Evolutionary conservation across 1,140 invertebrate species (phyloP).

Genomic region (Drosophila pallidifrons): DNA sequence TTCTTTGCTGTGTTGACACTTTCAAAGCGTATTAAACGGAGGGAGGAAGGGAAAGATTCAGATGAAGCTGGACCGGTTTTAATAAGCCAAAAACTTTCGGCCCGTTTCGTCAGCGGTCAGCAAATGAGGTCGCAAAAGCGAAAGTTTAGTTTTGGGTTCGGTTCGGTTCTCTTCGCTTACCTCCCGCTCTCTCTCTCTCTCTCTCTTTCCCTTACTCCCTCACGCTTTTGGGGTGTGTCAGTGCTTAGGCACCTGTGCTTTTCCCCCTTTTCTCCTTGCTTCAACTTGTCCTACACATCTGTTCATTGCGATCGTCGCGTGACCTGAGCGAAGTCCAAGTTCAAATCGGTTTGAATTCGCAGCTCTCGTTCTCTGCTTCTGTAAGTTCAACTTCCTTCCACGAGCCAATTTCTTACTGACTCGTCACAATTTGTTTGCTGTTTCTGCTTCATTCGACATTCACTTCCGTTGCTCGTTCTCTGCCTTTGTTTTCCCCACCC

Average conservation of each 20-base stretch:
- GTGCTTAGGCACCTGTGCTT: not conserved
- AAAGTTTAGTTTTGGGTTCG: constrained; percentile 25
- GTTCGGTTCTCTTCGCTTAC: constrained; percentile 6
- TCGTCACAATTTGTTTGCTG: constrained; percentile 4
- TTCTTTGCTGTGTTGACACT: constrained; percentile 44
- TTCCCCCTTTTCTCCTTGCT: too few relatives aligned
- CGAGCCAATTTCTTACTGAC: constrained; percentile 32
- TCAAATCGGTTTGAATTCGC: constrained; percentile 49
- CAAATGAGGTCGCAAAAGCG: constrained; percentile 54
- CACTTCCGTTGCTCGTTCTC: constrained; percentile 47
- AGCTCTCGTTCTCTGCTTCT: constrained; percentile 20
- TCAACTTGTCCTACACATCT: constrained; percentile 16
- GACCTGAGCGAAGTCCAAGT: constrained; percentile 49
- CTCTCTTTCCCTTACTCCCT: not conserved
- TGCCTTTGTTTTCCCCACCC: not conserved
- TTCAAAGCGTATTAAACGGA: not conserved
- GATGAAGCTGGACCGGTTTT: constrained; percentile 65
- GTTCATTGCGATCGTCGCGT: constrained; percentile 34
- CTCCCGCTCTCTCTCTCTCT: not conserved
- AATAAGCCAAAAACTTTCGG: constrained; percentile 51
- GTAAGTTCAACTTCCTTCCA: constrained; percentile 19
- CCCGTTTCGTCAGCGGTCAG: not conserved
- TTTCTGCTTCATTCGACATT: constrained; percentile 26
- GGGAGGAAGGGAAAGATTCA: not conserved
- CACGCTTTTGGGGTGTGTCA: constrained; percentile 21